These are phyloP conservation scores for Litocranius walleri DNA, from an alignment of 2,113 vertebrate genomes.

Conservation along the genomic window DNA sequence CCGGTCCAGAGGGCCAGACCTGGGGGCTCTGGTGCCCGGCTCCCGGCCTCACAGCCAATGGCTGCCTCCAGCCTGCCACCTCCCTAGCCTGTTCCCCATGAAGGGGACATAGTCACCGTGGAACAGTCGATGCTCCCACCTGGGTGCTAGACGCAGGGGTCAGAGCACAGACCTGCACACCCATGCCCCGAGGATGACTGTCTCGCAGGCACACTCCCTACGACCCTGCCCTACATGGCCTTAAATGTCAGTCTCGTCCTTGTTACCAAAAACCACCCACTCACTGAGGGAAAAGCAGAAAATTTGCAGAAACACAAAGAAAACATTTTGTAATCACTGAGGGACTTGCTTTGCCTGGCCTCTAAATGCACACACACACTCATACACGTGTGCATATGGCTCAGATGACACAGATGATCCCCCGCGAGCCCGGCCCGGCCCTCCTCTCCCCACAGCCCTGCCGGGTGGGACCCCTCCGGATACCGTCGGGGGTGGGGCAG, in stretches of 20 bases:
- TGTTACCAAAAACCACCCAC: accelerated
- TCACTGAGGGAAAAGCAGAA: neutral
- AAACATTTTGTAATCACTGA: accelerated
- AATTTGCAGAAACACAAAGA: neutral
- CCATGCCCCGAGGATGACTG: neutral
- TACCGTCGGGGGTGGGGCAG: accelerated
- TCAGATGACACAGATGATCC: accelerated
- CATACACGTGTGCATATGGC: accelerated
- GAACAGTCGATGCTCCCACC: too few relatives aligned
- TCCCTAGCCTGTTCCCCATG: neutral
- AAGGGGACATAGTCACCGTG: neutral
- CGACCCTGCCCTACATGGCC: neutral
- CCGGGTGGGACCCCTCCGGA: neutral
- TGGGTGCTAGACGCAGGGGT: too few relatives aligned
- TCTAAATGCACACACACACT: accelerated
- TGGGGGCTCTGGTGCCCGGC: neutral
- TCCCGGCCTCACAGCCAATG: neutral
- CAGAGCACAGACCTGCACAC: neutral
- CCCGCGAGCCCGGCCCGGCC: accelerated
- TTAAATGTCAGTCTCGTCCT: neutral
- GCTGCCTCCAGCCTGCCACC: neutral
- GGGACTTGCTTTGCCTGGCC: accelerated
- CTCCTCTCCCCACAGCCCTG: neutral
- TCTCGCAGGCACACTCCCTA: neutral
- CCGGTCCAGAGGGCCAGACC: too few relatives aligned